Base-by-base conservation (phyloP, 2,888 invertebrate genomes). In the Dasysyrphus albostriatus region DNA sequence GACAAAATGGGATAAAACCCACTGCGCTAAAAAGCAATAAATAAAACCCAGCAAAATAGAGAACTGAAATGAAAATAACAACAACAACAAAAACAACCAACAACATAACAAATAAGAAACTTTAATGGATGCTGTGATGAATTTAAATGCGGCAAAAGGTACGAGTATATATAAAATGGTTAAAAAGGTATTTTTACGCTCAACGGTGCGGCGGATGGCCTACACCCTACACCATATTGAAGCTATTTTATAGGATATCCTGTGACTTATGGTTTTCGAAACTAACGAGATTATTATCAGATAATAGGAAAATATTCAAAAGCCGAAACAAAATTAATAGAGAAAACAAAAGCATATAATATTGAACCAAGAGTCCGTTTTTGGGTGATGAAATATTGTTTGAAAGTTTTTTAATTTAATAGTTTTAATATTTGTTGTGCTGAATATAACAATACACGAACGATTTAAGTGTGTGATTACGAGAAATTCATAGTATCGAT, bases 41-140 rank as follows among this genome's bases (percentile, higher is more conserved):
- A 67, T 37, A 67, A 51, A 51, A 51, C 16, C 10, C 12, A 37
- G 34, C 10, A 51, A 37, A n/a, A 67, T 51, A 37, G 19, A 37
- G 14, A 49, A 19, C 12, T 1, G 8, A 63, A 63, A 42, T 12
- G 1, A 19, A 19, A 67, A 69, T 4, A 37, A 67, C 4, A 29
- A 32, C 12, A 59, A 19, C 5, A 44, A n/a, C n/a, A n/a, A 19
- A 19, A 67, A 69, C 7, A 37, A 67, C 4, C 12, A 59, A 19
- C 5, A 44, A n/a, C 4, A 8, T 14, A 24, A 42, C 24, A 47
- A 51, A 51, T 19, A 3, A 19, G 32, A 51, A 69, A 39, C 51
- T 69, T 54, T 29, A 39, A 39, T 54, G 14, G 39, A 69, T 37
- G 51, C 49, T 51, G 54, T 69, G 51, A 69, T 54, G 69, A 69